phyloP scores from a whole-genome alignment of 2,113 vertebrate genomes.

The Picathartes gymnocephalus region DNA sequence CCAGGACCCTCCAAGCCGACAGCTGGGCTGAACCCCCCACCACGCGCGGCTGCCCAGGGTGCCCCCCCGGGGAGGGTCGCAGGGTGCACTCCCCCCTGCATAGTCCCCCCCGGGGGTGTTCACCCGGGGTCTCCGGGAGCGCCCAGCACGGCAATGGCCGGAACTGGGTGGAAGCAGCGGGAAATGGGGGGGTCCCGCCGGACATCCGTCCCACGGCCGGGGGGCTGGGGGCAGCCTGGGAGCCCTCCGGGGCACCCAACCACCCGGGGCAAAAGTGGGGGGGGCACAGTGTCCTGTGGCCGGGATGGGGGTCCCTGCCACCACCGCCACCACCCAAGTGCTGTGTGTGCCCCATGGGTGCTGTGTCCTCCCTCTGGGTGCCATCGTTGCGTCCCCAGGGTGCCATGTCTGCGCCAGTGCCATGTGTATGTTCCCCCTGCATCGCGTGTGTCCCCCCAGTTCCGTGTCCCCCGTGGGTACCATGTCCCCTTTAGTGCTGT shows the following conservation, averaged over 20 bases:
- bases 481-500: background rate
- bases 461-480: background rate
- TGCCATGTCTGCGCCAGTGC: background rate
- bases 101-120: background rate
- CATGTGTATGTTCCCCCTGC: no score
- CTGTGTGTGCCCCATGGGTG: background rate
- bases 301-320: background rate
- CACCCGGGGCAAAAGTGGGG: rapidly evolving
- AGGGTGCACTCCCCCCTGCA: background rate
- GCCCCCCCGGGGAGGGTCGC: background rate
- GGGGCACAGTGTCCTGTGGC: no score
- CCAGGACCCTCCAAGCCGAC: background rate
- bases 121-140: background rate
- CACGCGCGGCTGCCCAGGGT: no score
- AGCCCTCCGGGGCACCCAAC: background rate
- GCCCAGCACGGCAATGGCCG: background rate
- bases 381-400: background rate
- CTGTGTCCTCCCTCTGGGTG: background rate
- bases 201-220: background rate
- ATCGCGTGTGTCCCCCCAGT: no score
- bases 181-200: background rate
- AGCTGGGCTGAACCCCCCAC: background rate
- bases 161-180: background rate
- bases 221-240: background rate
- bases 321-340: background rate